Evolutionary conservation across 2,888 invertebrate genomes (phyloP).

Genomic region (Xestobium rufovillosum): DNA sequence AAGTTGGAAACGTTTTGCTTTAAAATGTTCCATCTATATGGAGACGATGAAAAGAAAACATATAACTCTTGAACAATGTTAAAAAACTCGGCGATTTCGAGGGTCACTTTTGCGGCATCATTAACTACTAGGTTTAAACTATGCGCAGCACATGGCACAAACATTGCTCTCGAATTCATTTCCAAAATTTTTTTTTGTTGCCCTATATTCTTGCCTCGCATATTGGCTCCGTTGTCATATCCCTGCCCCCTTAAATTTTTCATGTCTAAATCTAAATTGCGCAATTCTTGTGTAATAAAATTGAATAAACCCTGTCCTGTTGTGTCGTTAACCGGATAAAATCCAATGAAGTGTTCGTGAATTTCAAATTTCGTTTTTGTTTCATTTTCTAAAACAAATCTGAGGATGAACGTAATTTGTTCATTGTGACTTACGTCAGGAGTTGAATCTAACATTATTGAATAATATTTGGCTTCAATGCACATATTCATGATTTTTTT

Average conservation of each 20-base stretch:
- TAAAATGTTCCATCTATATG: slow-evolving; percentile 12
- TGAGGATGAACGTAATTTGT: slow-evolving; percentile 25
- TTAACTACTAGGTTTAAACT: slow-evolving; percentile 29
- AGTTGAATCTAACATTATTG: slow-evolving; percentile 27
- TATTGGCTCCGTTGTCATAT: slow-evolving; percentile 30
- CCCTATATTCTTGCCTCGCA: slow-evolving; percentile 26
- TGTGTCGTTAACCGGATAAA: slow-evolving; percentile 16
- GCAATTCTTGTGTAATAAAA: slow-evolving; percentile 17
- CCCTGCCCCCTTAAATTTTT: slow-evolving; percentile 24
- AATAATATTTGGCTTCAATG: slow-evolving; percentile 23
- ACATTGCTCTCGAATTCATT: slow-evolving; percentile 26
- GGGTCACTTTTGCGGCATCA: slow-evolving; percentile 24
- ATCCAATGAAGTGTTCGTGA: slow-evolving; percentile 20
- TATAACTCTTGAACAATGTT: slow-evolving; percentile 21
- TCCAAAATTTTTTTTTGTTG: slow-evolving; percentile 26
- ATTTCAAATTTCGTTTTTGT: slow-evolving; percentile 18
- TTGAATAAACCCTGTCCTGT: slow-evolving; percentile 19
- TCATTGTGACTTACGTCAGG: slow-evolving; percentile 25
- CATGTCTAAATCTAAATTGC: slow-evolving; percentile 16
- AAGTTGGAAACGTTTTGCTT: slow-evolving; percentile 6
- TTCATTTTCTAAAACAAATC: slow-evolving; percentile 22
- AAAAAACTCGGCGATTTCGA: slow-evolving; percentile 19
- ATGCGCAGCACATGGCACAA: slow-evolving; percentile 27
- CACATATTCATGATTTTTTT: too few relatives aligned
- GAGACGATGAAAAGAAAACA: slow-evolving; percentile 21